Percentiles rank a stretch among this genome's conserved stretches.
Evolutionary conservation across 1,140 invertebrate species (phyloP).

Genomic region (Pachypsylla venusta): DNA sequence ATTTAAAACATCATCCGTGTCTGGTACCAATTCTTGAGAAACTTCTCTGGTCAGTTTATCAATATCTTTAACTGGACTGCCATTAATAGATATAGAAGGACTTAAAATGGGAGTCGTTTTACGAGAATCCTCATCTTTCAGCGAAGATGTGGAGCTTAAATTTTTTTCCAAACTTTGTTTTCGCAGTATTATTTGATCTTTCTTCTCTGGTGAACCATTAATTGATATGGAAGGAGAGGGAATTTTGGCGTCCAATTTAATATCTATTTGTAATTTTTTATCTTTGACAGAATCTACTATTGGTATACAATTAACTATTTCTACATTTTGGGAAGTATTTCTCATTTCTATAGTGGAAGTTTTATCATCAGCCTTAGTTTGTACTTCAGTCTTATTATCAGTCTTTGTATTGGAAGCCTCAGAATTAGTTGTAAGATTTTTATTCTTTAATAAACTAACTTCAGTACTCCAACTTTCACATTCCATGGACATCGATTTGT

Average conservation of each 20-base stretch:
- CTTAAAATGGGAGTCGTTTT: neutral
- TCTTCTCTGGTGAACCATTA: constrained; percentile 1
- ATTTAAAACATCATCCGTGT: too few relatives aligned
- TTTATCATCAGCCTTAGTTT: constrained; percentile 5
- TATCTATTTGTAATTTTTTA: neutral
- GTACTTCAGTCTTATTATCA: constrained; percentile 5
- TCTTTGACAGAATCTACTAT: neutral
- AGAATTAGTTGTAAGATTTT: neutral
- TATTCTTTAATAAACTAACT: too few relatives aligned
- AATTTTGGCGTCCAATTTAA: neutral
- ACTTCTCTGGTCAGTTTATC: constrained; percentile 5
- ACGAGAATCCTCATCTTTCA: neutral
- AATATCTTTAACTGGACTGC: constrained; percentile 4
- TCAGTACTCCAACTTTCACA: too few relatives aligned
- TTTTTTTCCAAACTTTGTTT: neutral
- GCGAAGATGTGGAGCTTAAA: neutral
- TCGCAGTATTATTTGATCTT: neutral
- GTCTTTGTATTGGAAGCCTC: neutral
- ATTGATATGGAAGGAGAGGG: neutral
- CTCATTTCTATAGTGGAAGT: neutral
- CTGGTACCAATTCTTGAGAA: neutral
- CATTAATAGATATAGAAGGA: constrained; percentile 3
- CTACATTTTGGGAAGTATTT: constrained; percentile 5
- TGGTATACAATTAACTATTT: neutral
- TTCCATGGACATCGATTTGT: neutral